A percentile compares a stretch with the other conserved stretches of the same genome.
phyloP scores from a whole-genome alignment of 2,888 invertebrate species.

The Rosalia funebris region DNA sequence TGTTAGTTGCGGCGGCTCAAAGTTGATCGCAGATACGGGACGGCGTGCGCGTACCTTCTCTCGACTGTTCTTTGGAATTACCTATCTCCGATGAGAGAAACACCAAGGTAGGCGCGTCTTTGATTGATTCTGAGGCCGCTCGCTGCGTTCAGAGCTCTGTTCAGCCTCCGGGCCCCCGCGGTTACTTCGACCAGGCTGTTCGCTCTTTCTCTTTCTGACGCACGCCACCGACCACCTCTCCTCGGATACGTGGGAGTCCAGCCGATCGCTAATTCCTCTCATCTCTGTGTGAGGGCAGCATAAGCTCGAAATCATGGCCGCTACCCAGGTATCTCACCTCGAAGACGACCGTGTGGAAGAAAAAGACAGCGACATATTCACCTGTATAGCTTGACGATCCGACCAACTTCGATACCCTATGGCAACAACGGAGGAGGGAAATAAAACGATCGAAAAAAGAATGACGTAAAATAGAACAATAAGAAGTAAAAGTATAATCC shows the following conservation, averaged over 20 bases:
- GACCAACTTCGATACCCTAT: slow-evolving; percentile 48
- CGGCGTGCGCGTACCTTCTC: slow-evolving; percentile 45
- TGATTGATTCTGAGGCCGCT: slow-evolving; percentile 52
- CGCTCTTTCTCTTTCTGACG: slow-evolving; percentile 56
- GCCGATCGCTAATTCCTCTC: slow-evolving; percentile 51
- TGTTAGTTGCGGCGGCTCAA: slow-evolving; percentile 62
- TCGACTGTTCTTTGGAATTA: slow-evolving; percentile 37
- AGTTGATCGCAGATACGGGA: slow-evolving; percentile 57
- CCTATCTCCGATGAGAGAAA: slow-evolving; percentile 44
- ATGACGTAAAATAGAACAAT: slow-evolving; percentile 60
- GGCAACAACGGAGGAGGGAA: slow-evolving; percentile 54
- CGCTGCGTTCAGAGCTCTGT: slow-evolving; percentile 64
- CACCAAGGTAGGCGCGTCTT: slow-evolving; percentile 48
- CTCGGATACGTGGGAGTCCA: slow-evolving; percentile 51
- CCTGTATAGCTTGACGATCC: slow-evolving; percentile 55
- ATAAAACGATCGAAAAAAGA: slow-evolving; percentile 58
- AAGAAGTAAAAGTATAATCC: slow-evolving; percentile 60
- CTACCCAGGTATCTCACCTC: slow-evolving; percentile 46
- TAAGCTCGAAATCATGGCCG: slow-evolving; percentile 60
- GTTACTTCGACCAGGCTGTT: slow-evolving; percentile 68
- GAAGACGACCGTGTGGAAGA: slow-evolving; percentile 29
- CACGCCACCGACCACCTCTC: slow-evolving; percentile 29
- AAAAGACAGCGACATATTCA: slow-evolving; percentile 44
- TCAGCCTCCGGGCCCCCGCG: slow-evolving; percentile 74
- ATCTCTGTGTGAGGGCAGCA: slow-evolving; percentile 57